Conservation (phyloP, 2,888 invertebrate genomes). For the Cheilosia vernalis region DNA sequence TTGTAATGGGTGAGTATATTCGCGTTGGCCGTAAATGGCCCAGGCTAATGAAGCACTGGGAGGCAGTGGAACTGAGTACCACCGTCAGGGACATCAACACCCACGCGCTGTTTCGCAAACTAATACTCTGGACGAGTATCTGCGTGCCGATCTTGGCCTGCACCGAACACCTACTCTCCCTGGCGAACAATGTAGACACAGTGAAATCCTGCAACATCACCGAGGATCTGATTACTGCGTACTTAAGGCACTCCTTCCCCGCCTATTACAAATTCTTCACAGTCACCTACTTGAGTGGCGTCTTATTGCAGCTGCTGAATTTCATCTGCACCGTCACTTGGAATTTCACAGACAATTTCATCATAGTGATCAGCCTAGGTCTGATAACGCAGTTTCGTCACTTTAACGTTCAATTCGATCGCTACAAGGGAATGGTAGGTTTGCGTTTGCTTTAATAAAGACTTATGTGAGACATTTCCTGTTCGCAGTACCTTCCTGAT, state of each 20-base stretch:
- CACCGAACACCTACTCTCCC: constrained; percentile 85
- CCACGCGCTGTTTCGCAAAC: constrained; percentile 51
- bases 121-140: constrained; percentile 56
- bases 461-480: not conserved
- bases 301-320: constrained; percentile 81
- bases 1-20: constrained; percentile 79
- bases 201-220: constrained; percentile 82
- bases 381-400: constrained; percentile 86
- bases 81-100: constrained; percentile 52
- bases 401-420: constrained; percentile 82
- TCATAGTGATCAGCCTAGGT: constrained; percentile 87
- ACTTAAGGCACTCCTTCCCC: constrained; percentile 82
- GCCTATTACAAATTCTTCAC: constrained; percentile 84
- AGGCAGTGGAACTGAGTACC: constrained; percentile 79
- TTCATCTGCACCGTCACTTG: constrained; percentile 85
- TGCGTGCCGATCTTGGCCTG: constrained; percentile 68
- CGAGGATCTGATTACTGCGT: constrained; percentile 79
- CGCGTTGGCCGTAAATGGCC: constrained; percentile 84
- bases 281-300: constrained; percentile 84
- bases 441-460: not conserved
- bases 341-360: constrained; percentile 88
- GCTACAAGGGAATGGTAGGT: constrained; percentile 71
- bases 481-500: constrained; percentile 84
- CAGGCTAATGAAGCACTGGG: constrained; percentile 82
- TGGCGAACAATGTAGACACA: constrained; percentile 84